Conservation (phyloP, 1,140 invertebrate genomes). For the Venustaconcha ellipsiformis region DNA sequence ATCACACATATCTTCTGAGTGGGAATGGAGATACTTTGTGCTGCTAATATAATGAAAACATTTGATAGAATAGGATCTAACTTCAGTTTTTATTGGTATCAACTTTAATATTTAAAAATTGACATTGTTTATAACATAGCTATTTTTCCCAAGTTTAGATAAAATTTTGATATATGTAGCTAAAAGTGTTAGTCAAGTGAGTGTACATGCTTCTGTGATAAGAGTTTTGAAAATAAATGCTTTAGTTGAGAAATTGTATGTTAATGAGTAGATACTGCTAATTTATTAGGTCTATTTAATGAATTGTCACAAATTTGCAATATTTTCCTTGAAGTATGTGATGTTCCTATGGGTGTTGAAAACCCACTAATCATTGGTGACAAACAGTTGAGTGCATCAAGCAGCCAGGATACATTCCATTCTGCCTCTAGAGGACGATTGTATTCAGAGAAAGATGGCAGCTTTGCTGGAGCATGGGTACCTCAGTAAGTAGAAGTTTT, state of each 20-base stretch:
- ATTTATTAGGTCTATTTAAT: background rate
- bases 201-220: no score
- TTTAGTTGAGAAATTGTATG: background rate
- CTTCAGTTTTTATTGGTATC: no score
- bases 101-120: no score
- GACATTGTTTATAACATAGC: no score
- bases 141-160: no score
- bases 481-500: constrained; percentile 31
- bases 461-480: constrained; percentile 42
- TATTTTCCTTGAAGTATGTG: constrained; percentile 44
- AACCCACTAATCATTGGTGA: constrained; percentile 41
- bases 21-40: no score
- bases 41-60: no score
- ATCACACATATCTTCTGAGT: no score
- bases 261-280: background rate
- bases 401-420: constrained; percentile 28
- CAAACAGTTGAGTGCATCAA: constrained; percentile 41
- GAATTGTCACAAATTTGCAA: background rate
- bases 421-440: constrained; percentile 34
- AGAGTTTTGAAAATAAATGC: no score
- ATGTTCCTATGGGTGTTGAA: constrained; percentile 47
- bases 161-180: no score
- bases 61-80: no score
- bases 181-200: no score
- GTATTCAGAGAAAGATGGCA: constrained; percentile 39